phyloP scores from a whole-genome alignment of 2,113 vertebrate genomes.

The Podarcis muralis region DNA sequence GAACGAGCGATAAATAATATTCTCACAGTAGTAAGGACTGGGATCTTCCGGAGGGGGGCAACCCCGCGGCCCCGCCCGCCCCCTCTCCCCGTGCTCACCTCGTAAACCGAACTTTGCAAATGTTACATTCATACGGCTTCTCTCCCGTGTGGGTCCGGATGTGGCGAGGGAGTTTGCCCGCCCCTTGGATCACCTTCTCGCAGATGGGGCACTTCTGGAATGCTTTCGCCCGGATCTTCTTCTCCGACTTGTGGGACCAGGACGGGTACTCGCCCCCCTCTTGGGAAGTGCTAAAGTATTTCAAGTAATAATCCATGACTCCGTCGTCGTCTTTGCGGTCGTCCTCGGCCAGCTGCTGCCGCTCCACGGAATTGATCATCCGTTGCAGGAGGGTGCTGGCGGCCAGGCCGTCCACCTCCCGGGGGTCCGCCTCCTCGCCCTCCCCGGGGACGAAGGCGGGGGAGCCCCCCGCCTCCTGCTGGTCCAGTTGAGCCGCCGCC shows the following conservation, averaged over 20 bases:
- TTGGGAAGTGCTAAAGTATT: conserved; percentile 92
- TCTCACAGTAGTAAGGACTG: too few species aligned
- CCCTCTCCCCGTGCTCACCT: conserved; percentile 73
- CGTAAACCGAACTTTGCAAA: conserved; percentile 89
- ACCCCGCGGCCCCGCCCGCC: too few species aligned
- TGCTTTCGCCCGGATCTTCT: conserved; percentile 99
- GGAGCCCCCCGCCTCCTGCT: conserved; percentile 71
- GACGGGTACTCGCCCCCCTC: conserved; percentile 80
- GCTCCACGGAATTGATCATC: conserved; percentile 93
- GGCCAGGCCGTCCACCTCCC: conserved; percentile 77
- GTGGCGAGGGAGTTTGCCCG: conserved; percentile 95
- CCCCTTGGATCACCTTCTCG: conserved; percentile 95
- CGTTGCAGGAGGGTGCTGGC: conserved; percentile 93
- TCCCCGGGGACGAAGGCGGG: conserved; percentile 66
- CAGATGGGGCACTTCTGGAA: conserved; percentile 99
- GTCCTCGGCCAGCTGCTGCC: conserved; percentile 80
- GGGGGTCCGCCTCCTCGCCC: conserved; percentile 75
- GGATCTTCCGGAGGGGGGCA: not conserved
- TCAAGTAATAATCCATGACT: conserved; percentile 99
- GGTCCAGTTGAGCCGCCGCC: conserved; percentile 69
- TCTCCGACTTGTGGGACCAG: conserved; percentile 86
- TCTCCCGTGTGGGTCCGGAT: conserved; percentile 98
- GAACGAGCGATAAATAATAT: too few species aligned
- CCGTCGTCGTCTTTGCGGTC: conserved; percentile 87
- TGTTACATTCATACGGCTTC: conserved; percentile 97